phyloP scores from a whole-genome alignment of 2,113 vertebrate species.

The Microcebus lehilahytsara region DNA sequence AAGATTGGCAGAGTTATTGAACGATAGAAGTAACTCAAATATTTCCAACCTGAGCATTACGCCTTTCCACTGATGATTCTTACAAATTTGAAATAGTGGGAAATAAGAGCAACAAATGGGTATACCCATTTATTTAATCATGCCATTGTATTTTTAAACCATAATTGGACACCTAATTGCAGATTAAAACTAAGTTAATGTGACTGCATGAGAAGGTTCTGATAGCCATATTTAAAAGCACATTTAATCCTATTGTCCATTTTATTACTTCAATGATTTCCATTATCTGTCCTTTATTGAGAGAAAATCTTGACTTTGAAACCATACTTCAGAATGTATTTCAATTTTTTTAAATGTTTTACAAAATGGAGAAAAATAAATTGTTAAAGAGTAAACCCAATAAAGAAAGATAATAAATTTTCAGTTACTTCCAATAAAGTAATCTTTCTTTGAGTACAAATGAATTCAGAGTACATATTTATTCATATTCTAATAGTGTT shows the following conservation, averaged over 20 bases:
- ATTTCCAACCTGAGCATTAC: not conserved
- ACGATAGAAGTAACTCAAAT: not conserved
- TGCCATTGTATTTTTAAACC: slow-evolving; percentile 52
- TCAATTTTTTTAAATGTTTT: not conserved
- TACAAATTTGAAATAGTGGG: not conserved
- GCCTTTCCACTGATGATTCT: not conserved
- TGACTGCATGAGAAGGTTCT: not conserved
- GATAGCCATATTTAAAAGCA: not conserved
- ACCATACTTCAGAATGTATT: not conserved
- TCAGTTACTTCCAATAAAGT: not conserved
- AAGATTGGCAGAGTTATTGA: not conserved
- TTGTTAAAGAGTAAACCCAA: not conserved
- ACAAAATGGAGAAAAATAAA: not conserved
- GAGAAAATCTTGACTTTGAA: not conserved
- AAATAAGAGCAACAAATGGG: slow-evolving; percentile 47
- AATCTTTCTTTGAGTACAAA: not conserved
- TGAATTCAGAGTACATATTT: not conserved
- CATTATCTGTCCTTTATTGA: not conserved
- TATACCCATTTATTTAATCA: slow-evolving; percentile 54
- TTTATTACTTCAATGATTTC: not conserved
- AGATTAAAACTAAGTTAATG: slow-evolving; percentile 63
- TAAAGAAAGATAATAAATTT: not conserved
- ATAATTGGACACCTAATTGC: slow-evolving; percentile 68
- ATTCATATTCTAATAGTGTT: not conserved
- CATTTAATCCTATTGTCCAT: not conserved